A percentile compares a stretch with the other conserved stretches of the same genome.
phyloP scores from a whole-genome alignment of 2,797 vertebrate species.

The Melopsittacus undulatus region DNA sequence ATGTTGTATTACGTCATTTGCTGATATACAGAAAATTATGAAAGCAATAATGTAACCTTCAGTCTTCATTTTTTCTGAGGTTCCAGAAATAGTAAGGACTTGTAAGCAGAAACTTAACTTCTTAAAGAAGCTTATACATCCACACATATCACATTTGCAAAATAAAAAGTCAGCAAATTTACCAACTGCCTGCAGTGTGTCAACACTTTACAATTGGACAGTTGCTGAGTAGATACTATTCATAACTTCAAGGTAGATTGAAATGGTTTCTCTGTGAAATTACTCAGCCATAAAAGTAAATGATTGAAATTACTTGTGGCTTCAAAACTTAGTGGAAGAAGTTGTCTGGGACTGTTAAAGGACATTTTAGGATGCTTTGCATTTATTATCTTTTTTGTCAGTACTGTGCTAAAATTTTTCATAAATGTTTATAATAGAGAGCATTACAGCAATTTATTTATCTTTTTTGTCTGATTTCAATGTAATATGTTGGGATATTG shows the following conservation, averaged over 20 bases:
- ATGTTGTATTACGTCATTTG: not conserved
- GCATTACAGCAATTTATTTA: not conserved
- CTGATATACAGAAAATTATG: not conserved
- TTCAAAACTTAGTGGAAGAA: not conserved
- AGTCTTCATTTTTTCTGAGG: not conserved
- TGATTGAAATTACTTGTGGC: not conserved
- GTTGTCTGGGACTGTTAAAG: not conserved
- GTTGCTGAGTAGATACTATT: constrained; percentile 20
- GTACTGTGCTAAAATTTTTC: not conserved
- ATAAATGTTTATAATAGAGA: not conserved
- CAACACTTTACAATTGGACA: not conserved
- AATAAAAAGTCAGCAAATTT: constrained; percentile 30
- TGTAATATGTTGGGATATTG: not conserved
- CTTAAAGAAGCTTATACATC: not conserved
- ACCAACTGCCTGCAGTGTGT: not conserved
- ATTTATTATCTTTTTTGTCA: not conserved
- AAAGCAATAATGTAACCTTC: not conserved
- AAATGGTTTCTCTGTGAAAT: constrained; percentile 21
- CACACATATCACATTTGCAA: not conserved
- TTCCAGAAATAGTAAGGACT: not conserved
- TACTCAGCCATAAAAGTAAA: constrained; percentile 15
- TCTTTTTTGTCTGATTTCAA: not conserved
- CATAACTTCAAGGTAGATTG: not conserved
- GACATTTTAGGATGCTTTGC: not conserved
- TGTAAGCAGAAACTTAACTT: not conserved